phyloP scores from a whole-genome alignment of 2,888 invertebrate species.

The Lasioglossum calceatum region DNA sequence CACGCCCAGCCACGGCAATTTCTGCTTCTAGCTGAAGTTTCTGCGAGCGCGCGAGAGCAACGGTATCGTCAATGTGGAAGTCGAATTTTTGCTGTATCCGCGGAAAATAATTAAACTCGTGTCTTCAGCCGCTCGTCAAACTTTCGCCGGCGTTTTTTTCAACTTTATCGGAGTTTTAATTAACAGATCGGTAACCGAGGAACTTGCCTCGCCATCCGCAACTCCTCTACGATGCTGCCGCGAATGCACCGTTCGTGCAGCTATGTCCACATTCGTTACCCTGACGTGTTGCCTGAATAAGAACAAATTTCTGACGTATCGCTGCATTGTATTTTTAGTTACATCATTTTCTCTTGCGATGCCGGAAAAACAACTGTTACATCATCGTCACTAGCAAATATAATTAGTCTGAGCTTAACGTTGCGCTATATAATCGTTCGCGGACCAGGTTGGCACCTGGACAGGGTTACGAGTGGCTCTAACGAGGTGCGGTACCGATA shows the following conservation, averaged over 20 bases:
- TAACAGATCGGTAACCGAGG: conserved; percentile 18
- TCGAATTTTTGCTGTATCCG: conserved; percentile 35
- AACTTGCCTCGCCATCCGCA: background rate
- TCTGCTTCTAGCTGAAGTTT: conserved; percentile 17
- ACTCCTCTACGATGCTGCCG: background rate
- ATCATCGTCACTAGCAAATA: too few species aligned
- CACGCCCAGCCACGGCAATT: conserved; percentile 15
- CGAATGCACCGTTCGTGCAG: background rate
- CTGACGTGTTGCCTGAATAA: background rate
- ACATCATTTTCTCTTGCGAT: background rate
- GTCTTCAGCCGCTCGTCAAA: conserved; percentile 36
- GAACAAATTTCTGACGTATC: background rate
- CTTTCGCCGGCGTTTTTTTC: conserved; percentile 12
- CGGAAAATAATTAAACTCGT: conserved; percentile 55
- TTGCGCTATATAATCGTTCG: background rate
- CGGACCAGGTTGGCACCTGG: background rate
- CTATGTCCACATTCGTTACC: background rate
- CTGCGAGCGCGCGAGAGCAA: background rate
- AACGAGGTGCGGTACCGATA: background rate
- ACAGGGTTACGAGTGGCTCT: background rate
- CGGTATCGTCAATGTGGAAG: background rate
- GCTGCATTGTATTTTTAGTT: background rate
- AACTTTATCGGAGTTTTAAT: conserved; percentile 47
- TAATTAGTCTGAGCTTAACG: too few species aligned
- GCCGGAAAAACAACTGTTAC: background rate